phyloP scores from a whole-genome alignment of 2,113 vertebrate genomes.

The Protomyctophum bolini region DNA sequence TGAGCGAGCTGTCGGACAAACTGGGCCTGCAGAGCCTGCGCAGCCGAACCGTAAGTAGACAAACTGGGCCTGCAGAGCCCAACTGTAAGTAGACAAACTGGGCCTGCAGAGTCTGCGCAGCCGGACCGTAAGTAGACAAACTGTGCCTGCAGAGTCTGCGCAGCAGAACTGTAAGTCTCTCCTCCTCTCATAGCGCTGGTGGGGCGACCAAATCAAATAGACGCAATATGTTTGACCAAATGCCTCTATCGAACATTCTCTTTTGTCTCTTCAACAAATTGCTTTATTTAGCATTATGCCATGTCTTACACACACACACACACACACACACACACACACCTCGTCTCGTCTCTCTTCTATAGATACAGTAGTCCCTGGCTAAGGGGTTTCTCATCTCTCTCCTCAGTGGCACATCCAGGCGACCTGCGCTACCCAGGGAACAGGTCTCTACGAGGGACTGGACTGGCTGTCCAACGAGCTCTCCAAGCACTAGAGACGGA shows the following conservation, averaged over 20 bases:
- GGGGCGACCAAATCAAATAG: no score
- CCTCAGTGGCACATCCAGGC: constrained; percentile 87
- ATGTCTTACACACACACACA: no score
- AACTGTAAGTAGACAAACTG: constrained; percentile 87
- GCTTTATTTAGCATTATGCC: no score
- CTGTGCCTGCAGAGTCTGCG: constrained; percentile 84
- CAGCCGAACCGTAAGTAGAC: constrained; percentile 85
- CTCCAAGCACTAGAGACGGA: constrained; percentile 73
- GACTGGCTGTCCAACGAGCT: constrained; percentile 90
- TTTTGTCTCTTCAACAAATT: no score
- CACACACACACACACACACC: no score
- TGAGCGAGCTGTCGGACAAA: constrained; percentile 87
- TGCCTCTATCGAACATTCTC: no score
- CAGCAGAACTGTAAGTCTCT: constrained; percentile 81
- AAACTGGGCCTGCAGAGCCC: constrained; percentile 84
- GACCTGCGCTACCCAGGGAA: constrained; percentile 89
- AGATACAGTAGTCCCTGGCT: no score
- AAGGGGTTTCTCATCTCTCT: constrained; percentile 10
- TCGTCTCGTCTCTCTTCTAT: no score
- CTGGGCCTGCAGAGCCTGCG: constrained; percentile 84
- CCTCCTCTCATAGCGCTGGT: background rate
- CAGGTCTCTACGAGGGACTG: constrained; percentile 88
- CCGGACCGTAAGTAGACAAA: constrained; percentile 87
- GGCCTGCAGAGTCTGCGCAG: constrained; percentile 82
- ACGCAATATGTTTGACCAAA: no score